A percentile compares a stretch with the other conserved stretches of the same genome.
Conservation (phyloP, 1,140 invertebrate species). For the Panagrolaimus sp. region DNA sequence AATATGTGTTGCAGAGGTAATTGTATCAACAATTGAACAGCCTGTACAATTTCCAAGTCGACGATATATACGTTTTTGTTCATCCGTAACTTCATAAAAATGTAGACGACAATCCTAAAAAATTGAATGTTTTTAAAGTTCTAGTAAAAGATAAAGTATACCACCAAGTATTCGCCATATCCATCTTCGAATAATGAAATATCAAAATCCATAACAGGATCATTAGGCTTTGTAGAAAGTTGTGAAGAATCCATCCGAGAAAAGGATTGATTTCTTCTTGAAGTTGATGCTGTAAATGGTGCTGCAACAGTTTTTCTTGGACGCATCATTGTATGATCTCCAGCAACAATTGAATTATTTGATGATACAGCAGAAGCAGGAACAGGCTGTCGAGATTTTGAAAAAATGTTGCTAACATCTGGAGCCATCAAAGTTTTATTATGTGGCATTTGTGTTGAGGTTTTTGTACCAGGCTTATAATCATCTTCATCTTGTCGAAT, state of each 20-base stretch:
- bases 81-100: background rate
- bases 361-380: background rate
- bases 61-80: background rate
- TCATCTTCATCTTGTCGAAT: background rate
- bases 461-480: background rate
- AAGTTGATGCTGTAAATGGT: background rate
- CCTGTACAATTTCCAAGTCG: background rate
- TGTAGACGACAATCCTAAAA: conserved; percentile 4
- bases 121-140: background rate
- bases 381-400: too few species aligned
- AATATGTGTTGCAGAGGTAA: background rate
- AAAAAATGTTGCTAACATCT: background rate
- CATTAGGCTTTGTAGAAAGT: background rate
- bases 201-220: conserved; percentile 7
- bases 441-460: background rate
- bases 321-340: background rate
- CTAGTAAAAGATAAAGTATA: background rate
- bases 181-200: background rate
- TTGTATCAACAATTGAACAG: background rate
- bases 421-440: background rate
- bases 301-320: background rate
- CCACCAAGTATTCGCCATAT: background rate
- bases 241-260: background rate
- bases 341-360: background rate
- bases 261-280: background rate